Percentiles rank a stretch among this genome's conserved stretches.
phyloP scores from a whole-genome alignment of 2,113 vertebrate species.

The Anas platyrhynchos region DNA sequence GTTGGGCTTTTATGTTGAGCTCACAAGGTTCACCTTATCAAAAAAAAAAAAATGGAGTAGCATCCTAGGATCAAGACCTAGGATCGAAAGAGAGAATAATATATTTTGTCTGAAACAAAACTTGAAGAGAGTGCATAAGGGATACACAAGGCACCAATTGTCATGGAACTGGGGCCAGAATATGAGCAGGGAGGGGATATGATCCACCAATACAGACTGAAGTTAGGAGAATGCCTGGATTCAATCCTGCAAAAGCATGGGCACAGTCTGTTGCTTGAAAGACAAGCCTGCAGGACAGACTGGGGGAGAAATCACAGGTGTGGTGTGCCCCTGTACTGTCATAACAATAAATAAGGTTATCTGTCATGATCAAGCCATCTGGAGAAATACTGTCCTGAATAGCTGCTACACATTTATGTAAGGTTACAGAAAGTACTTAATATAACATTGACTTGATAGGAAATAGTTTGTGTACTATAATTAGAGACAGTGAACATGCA shows the following conservation, averaged over 20 bases:
- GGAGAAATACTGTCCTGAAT: slow-evolving; percentile 9
- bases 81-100: neutral
- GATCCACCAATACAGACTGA: neutral
- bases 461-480: neutral
- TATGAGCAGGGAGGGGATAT: neutral
- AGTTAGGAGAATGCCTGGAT: neutral
- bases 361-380: slow-evolving; percentile 53
- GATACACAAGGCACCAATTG: neutral
- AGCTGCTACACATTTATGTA: neutral
- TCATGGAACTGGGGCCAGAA: neutral
- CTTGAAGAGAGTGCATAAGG: neutral
- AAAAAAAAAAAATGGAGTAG: neutral
- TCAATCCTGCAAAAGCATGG: neutral
- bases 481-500: neutral
- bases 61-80: neutral
- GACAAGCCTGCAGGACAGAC: neutral
- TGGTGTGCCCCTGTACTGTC: slow-evolving; percentile 39
- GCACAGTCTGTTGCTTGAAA: neutral
- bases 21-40: neutral
- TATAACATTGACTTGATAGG: neutral
- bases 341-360: slow-evolving; percentile 65
- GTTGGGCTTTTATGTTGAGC: neutral
- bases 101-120: neutral
- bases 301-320: slow-evolving; percentile 39
- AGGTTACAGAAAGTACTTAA: neutral